These are phyloP conservation scores for Meteorus cinctellus DNA, from an alignment of 2,888 invertebrate species.

Conservation along the genomic window DNA sequence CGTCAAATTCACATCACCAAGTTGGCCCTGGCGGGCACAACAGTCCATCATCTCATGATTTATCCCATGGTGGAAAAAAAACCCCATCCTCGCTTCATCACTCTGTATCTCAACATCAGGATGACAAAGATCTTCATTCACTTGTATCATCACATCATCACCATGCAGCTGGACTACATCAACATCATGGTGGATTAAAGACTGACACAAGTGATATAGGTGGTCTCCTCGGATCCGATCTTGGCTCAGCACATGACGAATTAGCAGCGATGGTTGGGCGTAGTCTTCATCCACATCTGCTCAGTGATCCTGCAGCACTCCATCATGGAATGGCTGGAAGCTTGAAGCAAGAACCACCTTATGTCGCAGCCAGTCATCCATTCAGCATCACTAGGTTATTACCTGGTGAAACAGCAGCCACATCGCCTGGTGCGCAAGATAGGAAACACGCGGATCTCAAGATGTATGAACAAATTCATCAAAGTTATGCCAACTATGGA, in stretches of 20 bases:
- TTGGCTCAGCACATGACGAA: slow-evolving; percentile 75
- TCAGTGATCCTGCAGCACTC: slow-evolving; percentile 74
- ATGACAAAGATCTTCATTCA: slow-evolving; percentile 78
- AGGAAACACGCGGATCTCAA: slow-evolving; percentile 83
- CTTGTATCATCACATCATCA: slow-evolving; percentile 81
- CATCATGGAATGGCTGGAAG: slow-evolving; percentile 78
- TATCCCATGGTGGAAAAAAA: slow-evolving; percentile 72
- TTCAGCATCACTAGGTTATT: slow-evolving; percentile 96
- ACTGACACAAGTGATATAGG: slow-evolving; percentile 66
- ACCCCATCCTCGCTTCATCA: slow-evolving; percentile 75
- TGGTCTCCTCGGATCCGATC: slow-evolving; percentile 66
- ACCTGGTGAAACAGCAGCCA: slow-evolving; percentile 86
- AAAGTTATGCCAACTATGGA: slow-evolving; percentile 77
- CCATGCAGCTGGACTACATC: slow-evolving; percentile 69
- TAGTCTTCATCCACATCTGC: slow-evolving; percentile 76
- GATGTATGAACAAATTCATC: slow-evolving; percentile 89
- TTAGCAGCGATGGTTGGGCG: slow-evolving; percentile 80
- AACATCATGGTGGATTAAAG: slow-evolving; percentile 61
- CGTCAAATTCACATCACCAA: slow-evolving; percentile 75
- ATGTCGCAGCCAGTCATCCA: slow-evolving; percentile 90
- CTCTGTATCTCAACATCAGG: slow-evolving; percentile 70
- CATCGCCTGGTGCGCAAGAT: slow-evolving; percentile 67
- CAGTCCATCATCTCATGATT: slow-evolving; percentile 69
- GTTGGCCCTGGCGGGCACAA: slow-evolving; percentile 65
- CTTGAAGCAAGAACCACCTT: slow-evolving; percentile 86